A percentile compares a stretch with the other conserved stretches of the same genome.
Evolutionary conservation across 2,113 vertebrate genomes (phyloP).

Genomic region (Polypterus bichir): DNA sequence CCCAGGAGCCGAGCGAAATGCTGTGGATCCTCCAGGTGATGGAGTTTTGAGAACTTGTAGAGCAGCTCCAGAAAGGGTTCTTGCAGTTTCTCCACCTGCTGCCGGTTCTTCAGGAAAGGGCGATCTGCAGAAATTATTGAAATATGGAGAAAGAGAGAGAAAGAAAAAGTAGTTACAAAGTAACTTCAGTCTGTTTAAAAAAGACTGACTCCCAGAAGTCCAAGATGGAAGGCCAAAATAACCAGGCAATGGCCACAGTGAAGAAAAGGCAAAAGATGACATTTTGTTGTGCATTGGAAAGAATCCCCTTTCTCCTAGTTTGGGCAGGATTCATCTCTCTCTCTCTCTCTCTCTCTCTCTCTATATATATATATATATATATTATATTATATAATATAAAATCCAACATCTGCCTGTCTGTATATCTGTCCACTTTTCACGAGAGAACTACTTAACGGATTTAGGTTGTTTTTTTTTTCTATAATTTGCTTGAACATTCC

Average conservation of each 20-base stretch:
- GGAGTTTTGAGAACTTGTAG: conserved; percentile 59
- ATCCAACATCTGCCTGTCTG: too few species aligned
- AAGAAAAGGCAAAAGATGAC: not conserved
- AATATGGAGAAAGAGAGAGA: conserved; percentile 21
- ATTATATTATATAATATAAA: too few species aligned
- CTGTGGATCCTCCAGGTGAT: conserved; percentile 54
- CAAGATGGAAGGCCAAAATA: not conserved
- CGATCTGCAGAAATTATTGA: conserved; percentile 43
- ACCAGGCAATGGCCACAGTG: not conserved
- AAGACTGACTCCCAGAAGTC: too few species aligned
- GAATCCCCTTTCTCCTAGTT: not conserved
- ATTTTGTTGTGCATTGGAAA: not conserved
- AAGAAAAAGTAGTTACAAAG: too few species aligned
- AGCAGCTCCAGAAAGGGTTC: conserved; percentile 76
- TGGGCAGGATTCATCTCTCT: not conserved
- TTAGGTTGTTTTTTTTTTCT: too few species aligned
- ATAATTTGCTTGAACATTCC: too few species aligned
- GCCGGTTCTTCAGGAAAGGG: conserved; percentile 58
- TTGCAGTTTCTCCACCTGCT: conserved; percentile 72
- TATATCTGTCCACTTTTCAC: too few species aligned
- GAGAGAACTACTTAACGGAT: too few species aligned
- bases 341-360: too few species aligned
- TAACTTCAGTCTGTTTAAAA: too few species aligned
- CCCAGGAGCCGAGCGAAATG: conserved; percentile 72
- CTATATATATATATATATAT: too few species aligned